phyloP scores from a whole-genome alignment of 1,140 invertebrate species.

The Drosophila sucinea region DNA sequence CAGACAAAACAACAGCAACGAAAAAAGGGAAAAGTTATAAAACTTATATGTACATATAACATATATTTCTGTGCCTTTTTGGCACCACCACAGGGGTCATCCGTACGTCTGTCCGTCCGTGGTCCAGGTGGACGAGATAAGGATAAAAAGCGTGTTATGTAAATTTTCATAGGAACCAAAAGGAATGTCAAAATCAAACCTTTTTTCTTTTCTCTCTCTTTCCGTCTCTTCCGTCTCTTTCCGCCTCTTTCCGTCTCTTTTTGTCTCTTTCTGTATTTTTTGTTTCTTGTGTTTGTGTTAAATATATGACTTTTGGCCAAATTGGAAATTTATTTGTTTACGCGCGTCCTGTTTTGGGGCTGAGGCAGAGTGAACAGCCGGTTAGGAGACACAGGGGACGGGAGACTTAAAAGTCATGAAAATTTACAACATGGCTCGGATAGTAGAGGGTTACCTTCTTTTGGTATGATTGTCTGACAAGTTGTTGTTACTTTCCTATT shows the following conservation, averaged over 20 bases:
- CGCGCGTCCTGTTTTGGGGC: constrained; percentile 51
- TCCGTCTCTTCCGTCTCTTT: neutral
- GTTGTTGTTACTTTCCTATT: constrained; percentile 61
- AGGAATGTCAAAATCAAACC: constrained; percentile 59
- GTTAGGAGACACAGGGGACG: neutral
- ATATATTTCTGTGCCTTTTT: constrained; percentile 49
- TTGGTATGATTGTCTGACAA: constrained; percentile 59
- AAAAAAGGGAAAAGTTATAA: constrained; percentile 60
- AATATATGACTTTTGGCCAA: constrained; percentile 77
- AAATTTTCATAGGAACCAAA: constrained; percentile 72
- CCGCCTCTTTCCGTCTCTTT: neutral
- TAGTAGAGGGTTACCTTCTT: constrained; percentile 38
- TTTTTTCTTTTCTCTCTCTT: constrained; percentile 24
- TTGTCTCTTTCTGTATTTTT: constrained; percentile 18
- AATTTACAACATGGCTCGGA: constrained; percentile 74
- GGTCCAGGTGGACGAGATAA: constrained; percentile 74
- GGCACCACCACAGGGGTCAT: constrained; percentile 64
- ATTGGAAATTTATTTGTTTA: constrained; percentile 82
- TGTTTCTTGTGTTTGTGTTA: constrained; percentile 42
- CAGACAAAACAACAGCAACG: neutral
- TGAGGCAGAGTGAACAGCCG: constrained; percentile 4
- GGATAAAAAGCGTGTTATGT: constrained; percentile 76
- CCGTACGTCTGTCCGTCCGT: constrained; percentile 16
- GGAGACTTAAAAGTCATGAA: constrained; percentile 74
- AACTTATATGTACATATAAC: constrained; percentile 48